These are phyloP conservation scores for Ciconia boyciana DNA, from an alignment of 2,113 vertebrate genomes.

Conservation along the genomic window DNA sequence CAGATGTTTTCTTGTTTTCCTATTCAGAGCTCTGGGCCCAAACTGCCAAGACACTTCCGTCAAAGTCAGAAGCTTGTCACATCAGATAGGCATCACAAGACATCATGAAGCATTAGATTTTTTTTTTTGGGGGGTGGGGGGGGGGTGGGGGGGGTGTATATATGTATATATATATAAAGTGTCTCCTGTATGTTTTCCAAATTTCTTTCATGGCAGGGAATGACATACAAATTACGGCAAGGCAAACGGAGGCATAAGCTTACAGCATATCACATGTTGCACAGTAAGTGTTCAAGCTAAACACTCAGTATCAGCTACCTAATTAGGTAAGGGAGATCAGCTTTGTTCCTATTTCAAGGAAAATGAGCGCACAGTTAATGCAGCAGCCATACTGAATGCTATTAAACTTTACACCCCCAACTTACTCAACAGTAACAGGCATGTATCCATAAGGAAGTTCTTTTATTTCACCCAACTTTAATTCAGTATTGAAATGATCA, in stretches of 20 bases:
- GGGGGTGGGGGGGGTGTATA: no score
- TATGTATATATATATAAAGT: neutral
- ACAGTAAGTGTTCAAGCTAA: neutral
- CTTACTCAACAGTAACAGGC: neutral
- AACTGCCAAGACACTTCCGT: neutral
- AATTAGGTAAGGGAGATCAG: neutral
- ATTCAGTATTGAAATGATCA: neutral
- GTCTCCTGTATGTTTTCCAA: neutral
- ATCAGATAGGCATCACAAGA: neutral
- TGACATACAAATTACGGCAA: neutral
- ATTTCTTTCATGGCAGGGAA: neutral
- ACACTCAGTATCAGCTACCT: neutral
- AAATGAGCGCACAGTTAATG: neutral
- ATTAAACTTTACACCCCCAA: neutral
- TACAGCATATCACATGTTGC: neutral
- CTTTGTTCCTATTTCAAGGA: neutral
- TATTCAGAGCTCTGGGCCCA: neutral
- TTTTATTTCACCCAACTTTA: neutral
- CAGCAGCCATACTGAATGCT: neutral
- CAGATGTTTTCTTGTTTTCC: constrained; percentile 36
- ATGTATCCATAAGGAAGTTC: neutral
- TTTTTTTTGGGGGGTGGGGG: no score
- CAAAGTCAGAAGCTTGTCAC: neutral
- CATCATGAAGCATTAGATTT: neutral
- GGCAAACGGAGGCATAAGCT: neutral